Conservation (phyloP, 1,140 invertebrate species). For the Procambarus clarkii region DNA sequence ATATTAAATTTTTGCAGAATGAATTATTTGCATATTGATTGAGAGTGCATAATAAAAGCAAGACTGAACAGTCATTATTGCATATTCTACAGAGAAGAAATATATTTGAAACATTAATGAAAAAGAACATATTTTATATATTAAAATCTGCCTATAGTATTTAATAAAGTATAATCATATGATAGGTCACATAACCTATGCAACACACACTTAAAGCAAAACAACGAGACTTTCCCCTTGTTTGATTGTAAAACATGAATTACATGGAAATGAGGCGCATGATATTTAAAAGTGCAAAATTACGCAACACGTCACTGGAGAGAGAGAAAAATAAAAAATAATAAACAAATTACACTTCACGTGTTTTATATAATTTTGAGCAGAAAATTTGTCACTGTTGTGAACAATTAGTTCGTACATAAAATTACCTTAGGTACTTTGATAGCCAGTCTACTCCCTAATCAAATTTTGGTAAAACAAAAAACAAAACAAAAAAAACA, state of each 20-base stretch:
- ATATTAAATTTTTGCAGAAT: constrained; percentile 50
- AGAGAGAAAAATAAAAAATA: not conserved
- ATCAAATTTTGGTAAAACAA: not conserved
- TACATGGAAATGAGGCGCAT: constrained; percentile 54
- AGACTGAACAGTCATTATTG: constrained; percentile 63
- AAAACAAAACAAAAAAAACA: not conserved
- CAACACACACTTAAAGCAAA: constrained; percentile 66
- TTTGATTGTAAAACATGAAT: constrained; percentile 61
- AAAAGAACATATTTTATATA: constrained; percentile 30
- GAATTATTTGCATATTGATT: constrained; percentile 63
- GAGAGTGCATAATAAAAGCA: constrained; percentile 65
- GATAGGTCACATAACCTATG: constrained; percentile 43
- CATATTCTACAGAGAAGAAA: constrained; percentile 62
- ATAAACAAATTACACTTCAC: not conserved
- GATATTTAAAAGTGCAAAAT: constrained; percentile 52
- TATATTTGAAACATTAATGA: constrained; percentile 57
- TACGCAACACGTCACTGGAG: constrained; percentile 45
- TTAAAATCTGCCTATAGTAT: constrained; percentile 47
- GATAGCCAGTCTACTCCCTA: constrained; percentile 38
- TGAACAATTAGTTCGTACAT: constrained; percentile 34
- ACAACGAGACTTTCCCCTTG: constrained; percentile 46
- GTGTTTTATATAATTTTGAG: constrained; percentile 22
- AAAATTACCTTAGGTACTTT: constrained; percentile 57
- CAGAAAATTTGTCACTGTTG: constrained; percentile 17
- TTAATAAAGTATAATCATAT: constrained; percentile 48